These are phyloP conservation scores for Euzetes globulus DNA, from an alignment of 2,888 invertebrate species.

Conservation along the genomic window DNA sequence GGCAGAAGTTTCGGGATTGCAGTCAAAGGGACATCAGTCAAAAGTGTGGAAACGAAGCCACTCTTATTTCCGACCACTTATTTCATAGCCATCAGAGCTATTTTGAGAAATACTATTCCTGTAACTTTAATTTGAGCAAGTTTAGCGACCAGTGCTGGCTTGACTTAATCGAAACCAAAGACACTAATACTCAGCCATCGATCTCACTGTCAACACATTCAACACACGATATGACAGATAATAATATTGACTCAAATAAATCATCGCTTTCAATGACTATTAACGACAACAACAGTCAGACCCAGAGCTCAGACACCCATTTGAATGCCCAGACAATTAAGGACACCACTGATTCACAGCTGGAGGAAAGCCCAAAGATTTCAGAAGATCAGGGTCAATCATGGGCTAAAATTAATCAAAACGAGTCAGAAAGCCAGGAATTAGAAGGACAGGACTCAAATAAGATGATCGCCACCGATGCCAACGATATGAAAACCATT, in stretches of 20 bases:
- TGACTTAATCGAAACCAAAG: not conserved
- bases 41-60: slow-evolving; percentile 19
- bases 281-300: not conserved
- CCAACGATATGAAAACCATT: not conserved
- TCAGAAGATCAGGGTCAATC: too few relatives aligned
- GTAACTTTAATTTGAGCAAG: not conserved
- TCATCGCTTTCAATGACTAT: not conserved
- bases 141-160: slow-evolving; percentile 20
- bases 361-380: too few relatives aligned
- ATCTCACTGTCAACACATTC: not conserved
- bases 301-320: not conserved
- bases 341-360: not conserved
- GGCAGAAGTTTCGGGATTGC: slow-evolving; percentile 29
- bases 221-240: too few relatives aligned
- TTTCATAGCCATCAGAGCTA: slow-evolving; percentile 31
- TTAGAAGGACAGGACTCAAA: too few relatives aligned
- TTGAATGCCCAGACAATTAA: not conserved
- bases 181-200: not conserved
- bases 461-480: too few relatives aligned
- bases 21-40: not conserved
- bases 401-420: too few relatives aligned
- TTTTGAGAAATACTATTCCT: slow-evolving; percentile 26
- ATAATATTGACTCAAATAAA: not conserved
- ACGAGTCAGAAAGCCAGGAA: too few relatives aligned
- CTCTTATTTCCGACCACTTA: slow-evolving; percentile 25